Base-by-base conservation (phyloP, 1,140 invertebrate species). In the Carposina sasakii region DNA sequence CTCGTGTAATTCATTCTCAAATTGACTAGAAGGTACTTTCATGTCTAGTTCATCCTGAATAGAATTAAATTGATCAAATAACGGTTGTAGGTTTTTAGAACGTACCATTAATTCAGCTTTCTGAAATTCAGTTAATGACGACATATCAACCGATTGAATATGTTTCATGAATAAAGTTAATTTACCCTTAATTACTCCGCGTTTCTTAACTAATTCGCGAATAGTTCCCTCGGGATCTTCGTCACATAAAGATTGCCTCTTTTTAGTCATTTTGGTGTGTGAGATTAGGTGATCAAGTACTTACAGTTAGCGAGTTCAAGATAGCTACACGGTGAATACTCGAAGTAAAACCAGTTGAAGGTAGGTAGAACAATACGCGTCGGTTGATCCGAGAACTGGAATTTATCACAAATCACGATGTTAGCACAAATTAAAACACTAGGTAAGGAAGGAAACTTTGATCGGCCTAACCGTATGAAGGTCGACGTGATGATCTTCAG, bases 231-330 rank as follows among this genome's bases (percentile, higher is more conserved):
- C 19, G 10, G n/a, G n/a, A n/a, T 9, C 33, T 2, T 13, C 9
- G 8, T 34, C 33, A n/a, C 8, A 13, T 16, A 5, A 26, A 6
- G n/a, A 34, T 16, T 34, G 10, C 8, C 33, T 13, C 15, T 34
- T 34, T 16, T 8, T 34, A 34, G 33, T 34, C 33, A 34, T 34
- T 34, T 34, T 16, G 33, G 33, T 15, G 15, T 34, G 33, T 34
- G 33, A 6, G 33, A 13, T n/a, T 13, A n/a, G 15, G 33, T 13
- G 2, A 34, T 34, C 33, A 34, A 34, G 33, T 16, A 34, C 33
- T n/a, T n/a, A n/a, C n/a, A n/a, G n/a, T n/a, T n/a, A n/a, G n/a
- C n/a, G n/a, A n/a, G n/a, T 34, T 34, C 10, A 10, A 34, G 33
- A 16, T n/a, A 2, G 10, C 2, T 2, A 8, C 28, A 30, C 33